Conservation (phyloP, 2,797 vertebrate species). For the Rhinatrema bivittatum region DNA sequence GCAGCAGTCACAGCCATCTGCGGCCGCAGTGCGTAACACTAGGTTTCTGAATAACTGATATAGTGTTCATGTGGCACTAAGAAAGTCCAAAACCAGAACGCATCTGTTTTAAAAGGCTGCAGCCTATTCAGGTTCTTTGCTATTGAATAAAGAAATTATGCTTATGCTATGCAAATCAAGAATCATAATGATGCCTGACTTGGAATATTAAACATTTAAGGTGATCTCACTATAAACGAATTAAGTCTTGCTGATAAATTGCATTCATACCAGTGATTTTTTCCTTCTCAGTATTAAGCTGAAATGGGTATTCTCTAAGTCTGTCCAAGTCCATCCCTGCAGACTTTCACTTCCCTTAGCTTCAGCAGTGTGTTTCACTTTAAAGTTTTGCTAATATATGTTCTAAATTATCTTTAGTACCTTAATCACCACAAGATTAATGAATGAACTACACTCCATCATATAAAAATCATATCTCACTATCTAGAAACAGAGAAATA, state of each 20-base stretch:
- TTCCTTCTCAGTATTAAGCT: too few species aligned
- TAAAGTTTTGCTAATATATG: slow-evolving; percentile 16
- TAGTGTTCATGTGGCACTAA: too few species aligned
- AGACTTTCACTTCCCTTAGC: slow-evolving; percentile 17
- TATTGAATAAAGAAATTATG: slow-evolving; percentile 4
- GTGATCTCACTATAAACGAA: slow-evolving; percentile 19
- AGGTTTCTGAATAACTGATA: too few species aligned
- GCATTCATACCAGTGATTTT: too few species aligned
- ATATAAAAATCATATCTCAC: slow-evolving; percentile 27
- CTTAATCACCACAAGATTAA: slow-evolving; percentile 24
- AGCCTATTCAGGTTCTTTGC: neutral
- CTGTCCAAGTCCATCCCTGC: slow-evolving; percentile 1
- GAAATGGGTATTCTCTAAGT: slow-evolving; percentile 8
- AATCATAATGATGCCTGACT: slow-evolving; percentile 16
- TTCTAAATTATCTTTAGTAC: slow-evolving; percentile 32
- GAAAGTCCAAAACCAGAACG: too few species aligned
- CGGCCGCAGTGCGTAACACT: too few species aligned
- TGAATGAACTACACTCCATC: slow-evolving; percentile 28
- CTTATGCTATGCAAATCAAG: slow-evolving; percentile 10
- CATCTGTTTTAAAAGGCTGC: neutral
- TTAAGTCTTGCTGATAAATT: slow-evolving; percentile 26
- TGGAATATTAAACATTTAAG: slow-evolving; percentile 25
- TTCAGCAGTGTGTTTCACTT: slow-evolving; percentile 17
- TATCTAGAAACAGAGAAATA: too few species aligned
- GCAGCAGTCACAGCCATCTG: too few species aligned